Base-by-base conservation (phyloP, 2,113 vertebrate genomes). In the Labeo rohita region DNA sequence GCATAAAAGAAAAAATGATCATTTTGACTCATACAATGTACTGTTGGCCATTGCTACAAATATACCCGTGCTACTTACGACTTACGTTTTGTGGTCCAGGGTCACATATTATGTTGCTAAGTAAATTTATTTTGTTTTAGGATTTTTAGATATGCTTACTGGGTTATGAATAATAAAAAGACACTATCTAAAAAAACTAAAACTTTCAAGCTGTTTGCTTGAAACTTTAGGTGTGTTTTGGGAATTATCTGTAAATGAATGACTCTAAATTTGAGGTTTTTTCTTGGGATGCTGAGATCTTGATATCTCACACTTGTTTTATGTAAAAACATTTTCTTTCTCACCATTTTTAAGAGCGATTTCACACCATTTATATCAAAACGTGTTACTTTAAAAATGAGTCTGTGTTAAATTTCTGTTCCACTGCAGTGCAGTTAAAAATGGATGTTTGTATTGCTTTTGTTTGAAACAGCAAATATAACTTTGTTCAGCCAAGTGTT, bases 401-500 rank as follows among this genome's bases (percentile, higher is more conserved):
- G 36, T 9, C 36, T 15, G 36, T 63, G 12, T n/a, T 8, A n/a
- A 5, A 80, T 45, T n/a, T 43, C 34, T 59, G 4, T 79, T 63
- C 16, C 10, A 3, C 77, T 13, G 39, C 54, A 39, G 76, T 61
- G 76, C 54, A 49, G 72, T 49, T 50, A 75, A 18, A 75, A 15
- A 47, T 21, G 2, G 18, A 61, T 80, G 15, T 78, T 6, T 78
- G 50, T 78, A 59, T 8, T 39, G 52, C 52, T 18, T 45, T 78
- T 78, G 50, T 59, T 52, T 23, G 54, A 45, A 23, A 61, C 8
- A 1, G 21, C 36, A 23, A 63, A 23, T 61, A 45, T 61, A 15
- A 23, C 72, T 61, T 59, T 56, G 56, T 45, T 23, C 36, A 47
- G 34, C 21, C 77, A 80, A 61, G 36, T 80, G 77, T 61, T 80